A percentile compares a stretch with the other conserved stretches of the same genome.
These are phyloP conservation scores for Myrmophylax atrothorax DNA, from an alignment of 2,113 vertebrate species.

Conservation along the genomic window DNA sequence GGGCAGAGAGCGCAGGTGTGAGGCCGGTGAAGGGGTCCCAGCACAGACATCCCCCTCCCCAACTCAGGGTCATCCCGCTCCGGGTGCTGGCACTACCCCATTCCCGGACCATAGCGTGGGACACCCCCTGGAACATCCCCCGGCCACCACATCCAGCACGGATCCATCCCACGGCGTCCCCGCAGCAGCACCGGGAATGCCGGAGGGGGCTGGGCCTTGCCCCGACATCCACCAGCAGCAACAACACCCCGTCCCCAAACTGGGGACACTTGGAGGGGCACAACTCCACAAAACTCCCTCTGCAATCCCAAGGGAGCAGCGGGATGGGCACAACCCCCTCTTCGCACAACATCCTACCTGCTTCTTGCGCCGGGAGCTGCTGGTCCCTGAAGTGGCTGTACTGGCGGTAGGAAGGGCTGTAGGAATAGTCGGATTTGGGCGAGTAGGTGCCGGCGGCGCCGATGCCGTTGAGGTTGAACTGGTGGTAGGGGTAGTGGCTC, in stretches of 20 bases:
- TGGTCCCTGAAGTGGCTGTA: slow-evolving; percentile 92
- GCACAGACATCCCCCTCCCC: fast-evolving
- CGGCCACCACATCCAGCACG: fast-evolving
- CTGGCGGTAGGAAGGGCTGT: slow-evolving; percentile 89
- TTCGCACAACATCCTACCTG: slow-evolving; percentile 77
- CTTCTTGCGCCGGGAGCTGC: slow-evolving; percentile 86
- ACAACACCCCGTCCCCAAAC: fast-evolving
- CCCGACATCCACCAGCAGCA: too few species aligned
- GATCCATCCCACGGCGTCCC: neutral
- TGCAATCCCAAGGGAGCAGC: fast-evolving
- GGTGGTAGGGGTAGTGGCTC: slow-evolving; percentile 89
- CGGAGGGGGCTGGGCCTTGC: neutral
- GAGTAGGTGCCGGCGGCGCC: slow-evolving; percentile 85
- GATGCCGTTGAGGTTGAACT: slow-evolving; percentile 92
- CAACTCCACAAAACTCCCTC: neutral
- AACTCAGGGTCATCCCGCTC: neutral
- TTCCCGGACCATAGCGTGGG: fast-evolving
- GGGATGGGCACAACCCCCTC: fast-evolving
- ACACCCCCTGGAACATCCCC: too few species aligned
- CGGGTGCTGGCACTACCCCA: fast-evolving
- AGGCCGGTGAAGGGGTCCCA: neutral
- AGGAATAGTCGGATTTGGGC: slow-evolving; percentile 92
- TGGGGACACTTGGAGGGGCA: neutral
- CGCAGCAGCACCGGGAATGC: neutral
- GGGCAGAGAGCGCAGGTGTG: neutral